Conservation (phyloP, 2,888 invertebrate genomes). For the Orchesella flavescens region DNA sequence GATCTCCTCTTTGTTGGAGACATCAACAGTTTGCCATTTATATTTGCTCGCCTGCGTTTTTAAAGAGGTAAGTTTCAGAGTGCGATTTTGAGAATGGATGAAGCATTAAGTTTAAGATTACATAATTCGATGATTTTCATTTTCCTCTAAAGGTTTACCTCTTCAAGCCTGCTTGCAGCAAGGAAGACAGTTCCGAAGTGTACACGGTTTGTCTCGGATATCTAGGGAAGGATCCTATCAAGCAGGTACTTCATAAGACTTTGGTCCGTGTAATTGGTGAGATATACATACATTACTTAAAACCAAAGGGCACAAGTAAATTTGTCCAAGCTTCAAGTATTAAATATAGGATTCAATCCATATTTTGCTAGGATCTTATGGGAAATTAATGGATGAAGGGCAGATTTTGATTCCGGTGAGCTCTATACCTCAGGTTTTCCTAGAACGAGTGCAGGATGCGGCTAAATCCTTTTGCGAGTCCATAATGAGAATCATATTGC, state of each 20-base stretch:
- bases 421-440: constrained; percentile 79
- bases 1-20: constrained; percentile 92
- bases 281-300: too few relatives aligned
- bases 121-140: neutral
- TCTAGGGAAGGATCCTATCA: constrained; percentile 75
- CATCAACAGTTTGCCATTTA: constrained; percentile 83
- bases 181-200: constrained; percentile 94
- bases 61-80: constrained; percentile 73
- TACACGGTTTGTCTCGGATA: constrained; percentile 86
- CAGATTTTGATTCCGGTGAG: constrained; percentile 78
- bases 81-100: neutral
- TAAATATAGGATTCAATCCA: too few relatives aligned
- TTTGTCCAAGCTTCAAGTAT: too few relatives aligned
- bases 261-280: too few relatives aligned
- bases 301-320: too few relatives aligned
- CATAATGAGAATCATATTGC: constrained; percentile 68
- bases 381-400: constrained; percentile 72
- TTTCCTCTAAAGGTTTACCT: constrained; percentile 80
- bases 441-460: constrained; percentile 80
- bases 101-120: neutral
- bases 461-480: constrained; percentile 78
- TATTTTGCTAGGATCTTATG: constrained; percentile 69
- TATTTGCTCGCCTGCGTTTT: constrained; percentile 87
- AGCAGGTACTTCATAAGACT: neutral
- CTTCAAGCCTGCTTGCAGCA: constrained; percentile 93